Conservation (phyloP, 2,113 vertebrate genomes). For the Charina bottae region DNA sequence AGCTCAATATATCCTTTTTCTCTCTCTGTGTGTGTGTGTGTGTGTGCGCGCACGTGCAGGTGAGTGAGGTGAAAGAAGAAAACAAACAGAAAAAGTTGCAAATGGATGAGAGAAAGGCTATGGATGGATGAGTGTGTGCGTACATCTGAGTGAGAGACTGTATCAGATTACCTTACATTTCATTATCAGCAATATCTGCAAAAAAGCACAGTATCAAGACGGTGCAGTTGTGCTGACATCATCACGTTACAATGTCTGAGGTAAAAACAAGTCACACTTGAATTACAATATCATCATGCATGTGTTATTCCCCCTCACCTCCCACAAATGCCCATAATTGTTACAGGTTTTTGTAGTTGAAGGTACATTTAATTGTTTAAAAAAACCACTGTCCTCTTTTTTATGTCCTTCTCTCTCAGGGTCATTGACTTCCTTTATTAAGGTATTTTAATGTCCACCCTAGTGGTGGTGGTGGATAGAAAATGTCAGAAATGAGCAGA, state of each 20-base stretch:
- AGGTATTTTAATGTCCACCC: too few relatives aligned
- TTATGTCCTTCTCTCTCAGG: background rate
- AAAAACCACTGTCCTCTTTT: background rate
- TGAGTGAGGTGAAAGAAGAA: too few relatives aligned
- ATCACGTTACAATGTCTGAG: background rate
- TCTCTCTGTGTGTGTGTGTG: too few relatives aligned
- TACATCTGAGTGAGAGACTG: too few relatives aligned
- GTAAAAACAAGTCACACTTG: background rate
- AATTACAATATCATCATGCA: background rate
- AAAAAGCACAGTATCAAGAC: background rate
- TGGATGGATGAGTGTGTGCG: too few relatives aligned
- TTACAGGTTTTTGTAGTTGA: background rate
- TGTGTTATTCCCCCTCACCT: background rate
- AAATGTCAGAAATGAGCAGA: too few relatives aligned
- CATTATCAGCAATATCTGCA: background rate
- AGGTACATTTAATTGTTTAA: background rate
- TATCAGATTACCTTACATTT: too few relatives aligned
- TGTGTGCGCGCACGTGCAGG: background rate
- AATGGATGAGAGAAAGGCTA: too few relatives aligned
- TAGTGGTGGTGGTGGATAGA: background rate
- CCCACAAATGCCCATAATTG: background rate
- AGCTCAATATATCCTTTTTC: background rate
- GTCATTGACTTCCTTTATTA: background rate
- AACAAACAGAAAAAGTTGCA: too few relatives aligned
- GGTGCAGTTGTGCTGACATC: background rate